A percentile compares a stretch with the other conserved stretches of the same genome.
phyloP scores from a whole-genome alignment of 2,797 vertebrate genomes.

The Crossoptilon crossoptilon region DNA sequence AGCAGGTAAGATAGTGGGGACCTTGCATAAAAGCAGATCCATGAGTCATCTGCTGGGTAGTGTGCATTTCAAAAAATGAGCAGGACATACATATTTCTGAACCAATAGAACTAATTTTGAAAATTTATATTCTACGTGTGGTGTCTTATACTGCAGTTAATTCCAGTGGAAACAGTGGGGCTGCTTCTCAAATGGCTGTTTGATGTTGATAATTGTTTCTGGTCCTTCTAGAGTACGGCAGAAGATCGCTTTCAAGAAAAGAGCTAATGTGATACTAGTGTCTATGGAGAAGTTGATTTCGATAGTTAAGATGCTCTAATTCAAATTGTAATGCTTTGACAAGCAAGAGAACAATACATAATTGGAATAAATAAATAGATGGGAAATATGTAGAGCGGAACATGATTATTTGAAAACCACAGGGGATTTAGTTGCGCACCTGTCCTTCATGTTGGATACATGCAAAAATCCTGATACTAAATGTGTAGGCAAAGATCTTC shows the following conservation, averaged over 20 bases:
- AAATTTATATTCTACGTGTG: neutral
- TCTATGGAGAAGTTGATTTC: neutral
- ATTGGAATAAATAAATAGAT: neutral
- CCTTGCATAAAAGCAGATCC: neutral
- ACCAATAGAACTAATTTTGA: neutral
- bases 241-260: constrained; percentile 10
- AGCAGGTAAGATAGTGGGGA: neutral
- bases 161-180: neutral
- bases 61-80: neutral
- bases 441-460: neutral
- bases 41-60: neutral
- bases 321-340: neutral
- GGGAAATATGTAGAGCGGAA: neutral
- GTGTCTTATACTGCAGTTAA: neutral
- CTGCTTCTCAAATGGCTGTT: neutral
- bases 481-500: neutral
- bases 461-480: neutral
- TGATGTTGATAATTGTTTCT: neutral
- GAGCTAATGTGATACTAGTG: neutral
- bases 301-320: neutral
- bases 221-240: neutral
- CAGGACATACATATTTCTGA: neutral
- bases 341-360: neutral
- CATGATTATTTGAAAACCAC: neutral
- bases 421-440: neutral